Conservation (phyloP, 1,140 invertebrate genomes). For the Zaprionus camerounensis region DNA sequence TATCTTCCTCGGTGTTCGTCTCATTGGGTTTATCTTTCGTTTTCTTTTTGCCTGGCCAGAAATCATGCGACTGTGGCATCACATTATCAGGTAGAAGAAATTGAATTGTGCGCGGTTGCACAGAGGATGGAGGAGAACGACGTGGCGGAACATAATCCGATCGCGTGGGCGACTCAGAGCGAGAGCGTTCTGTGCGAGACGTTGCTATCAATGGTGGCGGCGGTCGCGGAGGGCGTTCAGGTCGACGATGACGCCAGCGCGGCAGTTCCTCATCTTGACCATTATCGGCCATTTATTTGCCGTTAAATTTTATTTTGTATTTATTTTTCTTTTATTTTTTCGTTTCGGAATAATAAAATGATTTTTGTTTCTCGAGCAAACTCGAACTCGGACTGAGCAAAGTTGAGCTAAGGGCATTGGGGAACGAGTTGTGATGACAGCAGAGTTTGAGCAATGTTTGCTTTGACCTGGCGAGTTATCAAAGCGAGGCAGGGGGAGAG, state of each 20-base stretch:
- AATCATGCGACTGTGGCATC: not conserved
- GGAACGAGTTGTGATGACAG: constrained; percentile 23
- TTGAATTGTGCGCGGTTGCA: not conserved
- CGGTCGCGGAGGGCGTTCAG: not conserved
- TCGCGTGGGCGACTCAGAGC: not conserved
- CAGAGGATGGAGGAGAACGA: not conserved
- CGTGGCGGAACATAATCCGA: not conserved
- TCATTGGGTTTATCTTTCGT: not conserved
- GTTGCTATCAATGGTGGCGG: not conserved
- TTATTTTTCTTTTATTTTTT: constrained; percentile 7
- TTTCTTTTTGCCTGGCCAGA: not conserved
- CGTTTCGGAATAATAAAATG: not conserved
- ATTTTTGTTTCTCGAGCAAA: constrained; percentile 6
- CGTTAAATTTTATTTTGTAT: not conserved
- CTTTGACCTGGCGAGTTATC: constrained; percentile 45
- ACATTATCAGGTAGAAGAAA: not conserved
- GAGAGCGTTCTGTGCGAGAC: not conserved
- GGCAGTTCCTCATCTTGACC: not conserved
- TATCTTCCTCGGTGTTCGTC: not conserved
- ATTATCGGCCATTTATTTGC: constrained; percentile 17
- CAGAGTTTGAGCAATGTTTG: constrained; percentile 51
- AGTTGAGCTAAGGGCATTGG: not conserved
- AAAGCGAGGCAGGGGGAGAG: constrained; percentile 1
- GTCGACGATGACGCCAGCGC: not conserved
- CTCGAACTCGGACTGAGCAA: constrained; percentile 16